Base-by-base conservation (phyloP, 2,888 invertebrate species). In the Peribatodes rhomboidaria region DNA sequence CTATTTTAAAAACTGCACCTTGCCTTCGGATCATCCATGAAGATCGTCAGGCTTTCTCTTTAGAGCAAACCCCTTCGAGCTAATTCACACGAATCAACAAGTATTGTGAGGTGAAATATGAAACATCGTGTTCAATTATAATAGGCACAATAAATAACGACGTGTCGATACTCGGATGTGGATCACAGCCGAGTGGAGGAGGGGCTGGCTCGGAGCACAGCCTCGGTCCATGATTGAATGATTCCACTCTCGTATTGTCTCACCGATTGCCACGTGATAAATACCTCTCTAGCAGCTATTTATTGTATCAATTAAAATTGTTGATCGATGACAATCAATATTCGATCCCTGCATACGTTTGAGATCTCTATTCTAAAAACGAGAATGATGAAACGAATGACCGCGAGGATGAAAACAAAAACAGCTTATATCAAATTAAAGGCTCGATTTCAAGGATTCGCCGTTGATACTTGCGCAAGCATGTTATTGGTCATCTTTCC, bases 141-240 rank as follows among this genome's bases (percentile, higher is more conserved):
- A 81, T 80, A 77, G 81, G 73, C 67, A 70, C 75, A 74, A 84
- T 85, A 82, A 84, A 85, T 83, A 83, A 81, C 77, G 68, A 73
- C 67, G 75, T 79, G 81, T 76, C 81, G 83, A 84, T 84, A 80
- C 78, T 81, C 76, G 76, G 79, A 84, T 81, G 82, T 80, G 78
- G 80, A 83, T 79, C 78, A 76, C 66, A 74, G 78, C 69, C 54
- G 18, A 18, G 54, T 13, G 37, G 60, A 18, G 78, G 74, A 73
- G 79, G 79, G 79, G 79, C 78, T 14, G 44, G 55, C 39, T 27
- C 16, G 46, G 42, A 7, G 6, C 73, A 73, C 71, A 70, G 74
- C 78, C 81, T 75, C 74, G 74, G 72, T 9, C 20, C 22, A 46
- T 46, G 46, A 27, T 46, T 74, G 76, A 81, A 68, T 72, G 76